Base-by-base conservation (phyloP, 2,113 vertebrate genomes). In the Thryonomys swinderianus region DNA sequence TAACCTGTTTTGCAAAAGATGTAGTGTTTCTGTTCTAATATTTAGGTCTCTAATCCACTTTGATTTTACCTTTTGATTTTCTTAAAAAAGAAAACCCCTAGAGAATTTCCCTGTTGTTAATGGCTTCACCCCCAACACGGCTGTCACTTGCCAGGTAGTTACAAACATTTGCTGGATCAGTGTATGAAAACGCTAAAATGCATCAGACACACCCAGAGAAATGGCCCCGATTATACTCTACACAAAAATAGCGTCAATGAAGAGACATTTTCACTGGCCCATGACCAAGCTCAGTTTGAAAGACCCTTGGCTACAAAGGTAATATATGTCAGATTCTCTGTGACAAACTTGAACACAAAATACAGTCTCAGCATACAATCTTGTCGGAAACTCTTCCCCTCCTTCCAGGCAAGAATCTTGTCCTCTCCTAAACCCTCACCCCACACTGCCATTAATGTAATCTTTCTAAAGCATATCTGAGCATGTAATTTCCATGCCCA, bases 401-500 rank as follows among this genome's bases (percentile, higher is more conserved):
- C n/a, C n/a, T 93, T 84, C 14, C 17, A 69, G 16, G 61, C 13
- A 89, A 45, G 20, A 88, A 64, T 40, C 79, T 48, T 88, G 13
- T 34, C 7, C 91, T 71, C 5, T 16, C 23, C 61, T 12, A 82
- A 59, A 78, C 62, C 48, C 53, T 74, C 81, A 30, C 66, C 37
- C 71, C 87, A 62, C 59, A 32, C 4, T 71, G 42, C 37, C 55
- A 91, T 14, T 18, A 48, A 13, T 30, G 34, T 48, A n/a, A 74
- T 64, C 7, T 17, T 89, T 78, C 80, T 88, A 23, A 97, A 85
- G 85, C 55, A 69, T 57, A 89, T 51, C 59, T 76, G 27, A 95
- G 40, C 32, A 48, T 76, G 66, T 91, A 62, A 62, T 32, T 76
- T 34, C 74, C 45, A 23, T 57, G 37, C 34, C 67, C 88, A 2